Evolutionary conservation across 2,113 vertebrate genomes (phyloP).

Genomic region (Channa argus): DNA sequence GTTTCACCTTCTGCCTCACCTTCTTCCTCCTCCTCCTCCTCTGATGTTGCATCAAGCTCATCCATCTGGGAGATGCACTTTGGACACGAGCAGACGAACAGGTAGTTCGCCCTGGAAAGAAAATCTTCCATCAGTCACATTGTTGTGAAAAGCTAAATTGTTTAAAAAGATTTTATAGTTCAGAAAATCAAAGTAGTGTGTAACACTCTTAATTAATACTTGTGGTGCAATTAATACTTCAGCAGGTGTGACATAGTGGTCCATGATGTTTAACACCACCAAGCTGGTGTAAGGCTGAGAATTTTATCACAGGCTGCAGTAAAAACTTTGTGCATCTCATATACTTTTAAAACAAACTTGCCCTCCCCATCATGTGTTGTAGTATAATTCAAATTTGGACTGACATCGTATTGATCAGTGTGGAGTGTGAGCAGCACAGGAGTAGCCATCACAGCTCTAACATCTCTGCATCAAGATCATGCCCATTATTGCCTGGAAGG

Average conservation of each 20-base stretch:
- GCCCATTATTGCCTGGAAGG: slow-evolving; percentile 34
- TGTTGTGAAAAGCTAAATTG: slow-evolving; percentile 13
- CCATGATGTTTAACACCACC: slow-evolving; percentile 4
- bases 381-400: slow-evolving; percentile 37
- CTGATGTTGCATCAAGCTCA: slow-evolving; percentile 92
- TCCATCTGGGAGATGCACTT: slow-evolving; percentile 93
- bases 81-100: slow-evolving; percentile 95
- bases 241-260: slow-evolving; percentile 5
- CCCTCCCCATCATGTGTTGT: neutral
- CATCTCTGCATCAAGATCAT: slow-evolving; percentile 19
- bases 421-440: slow-evolving; percentile 20
- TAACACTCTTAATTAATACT: slow-evolving; percentile 9
- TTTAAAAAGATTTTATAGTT: slow-evolving; percentile 14
- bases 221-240: slow-evolving; percentile 9
- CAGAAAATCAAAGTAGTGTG: slow-evolving; percentile 12
- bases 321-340: slow-evolving; percentile 18
- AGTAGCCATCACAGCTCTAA: slow-evolving; percentile 6
- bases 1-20: slow-evolving; percentile 86
- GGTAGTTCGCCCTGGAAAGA: slow-evolving; percentile 93
- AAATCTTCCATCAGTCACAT: slow-evolving; percentile 24
- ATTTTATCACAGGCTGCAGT: neutral
- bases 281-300: slow-evolving; percentile 1
- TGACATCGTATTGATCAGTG: slow-evolving; percentile 63
- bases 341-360: slow-evolving; percentile 17
- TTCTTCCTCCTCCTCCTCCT: slow-evolving; percentile 93